These are phyloP conservation scores for Periplaneta americana DNA, from an alignment of 1,140 invertebrate species.

Conservation along the genomic window DNA sequence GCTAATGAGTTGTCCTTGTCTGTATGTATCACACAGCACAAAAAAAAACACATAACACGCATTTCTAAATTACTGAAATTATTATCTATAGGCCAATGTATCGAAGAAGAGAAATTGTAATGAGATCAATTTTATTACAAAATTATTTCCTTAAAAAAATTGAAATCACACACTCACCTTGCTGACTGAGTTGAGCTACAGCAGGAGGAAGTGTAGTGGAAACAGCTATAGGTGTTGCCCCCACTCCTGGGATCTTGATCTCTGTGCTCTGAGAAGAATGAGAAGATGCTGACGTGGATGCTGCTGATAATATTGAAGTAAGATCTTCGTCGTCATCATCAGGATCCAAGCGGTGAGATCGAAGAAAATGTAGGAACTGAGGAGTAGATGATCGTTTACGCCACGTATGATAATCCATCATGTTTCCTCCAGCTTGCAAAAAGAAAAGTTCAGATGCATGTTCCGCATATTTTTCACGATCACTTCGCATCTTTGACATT, in stretches of 20 bases:
- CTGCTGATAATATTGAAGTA: constrained; percentile 14
- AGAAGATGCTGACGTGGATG: constrained; percentile 21
- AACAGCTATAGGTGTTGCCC: constrained; percentile 53
- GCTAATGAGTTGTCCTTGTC: too few species aligned
- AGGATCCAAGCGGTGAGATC: constrained; percentile 66
- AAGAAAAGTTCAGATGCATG: constrained; percentile 79
- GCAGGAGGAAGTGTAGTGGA: constrained; percentile 53
- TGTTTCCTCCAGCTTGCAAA: constrained; percentile 76
- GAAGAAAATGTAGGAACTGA: constrained; percentile 67
- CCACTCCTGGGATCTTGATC: constrained; percentile 51
- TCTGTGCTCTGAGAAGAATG: constrained; percentile 28
- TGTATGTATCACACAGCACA: too few species aligned
- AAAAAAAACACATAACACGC: too few species aligned
- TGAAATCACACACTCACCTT: constrained; percentile 36
- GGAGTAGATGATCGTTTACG: constrained; percentile 67
- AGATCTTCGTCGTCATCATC: constrained; percentile 53
- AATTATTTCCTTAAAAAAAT: background rate
- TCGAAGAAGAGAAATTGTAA: too few species aligned
- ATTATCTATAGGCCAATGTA: too few species aligned
- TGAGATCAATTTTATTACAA: too few species aligned
- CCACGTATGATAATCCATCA: constrained; percentile 81
- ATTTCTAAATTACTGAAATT: too few species aligned
- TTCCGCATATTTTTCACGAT: constrained; percentile 63
- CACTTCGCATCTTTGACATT: constrained; percentile 35
- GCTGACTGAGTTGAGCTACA: constrained; percentile 46